Evolutionary conservation across 1,140 invertebrate species (phyloP).

Genomic region (Zaprionus tsacasi): DNA sequence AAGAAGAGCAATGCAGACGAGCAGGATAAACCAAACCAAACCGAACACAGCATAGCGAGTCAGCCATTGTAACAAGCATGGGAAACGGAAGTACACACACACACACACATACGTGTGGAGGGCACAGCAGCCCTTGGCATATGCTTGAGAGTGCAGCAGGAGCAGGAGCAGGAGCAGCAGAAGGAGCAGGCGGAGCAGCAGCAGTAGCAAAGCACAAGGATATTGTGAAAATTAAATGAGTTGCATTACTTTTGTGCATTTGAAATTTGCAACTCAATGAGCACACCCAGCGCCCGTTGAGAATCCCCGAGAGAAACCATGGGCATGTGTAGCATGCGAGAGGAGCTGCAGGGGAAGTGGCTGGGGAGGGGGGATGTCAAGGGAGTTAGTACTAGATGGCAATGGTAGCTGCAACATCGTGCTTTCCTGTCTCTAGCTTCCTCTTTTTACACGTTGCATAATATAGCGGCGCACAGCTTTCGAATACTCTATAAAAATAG

Average conservation of each 20-base stretch:
- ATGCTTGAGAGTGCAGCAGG: constrained; percentile 47
- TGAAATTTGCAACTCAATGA: constrained; percentile 81
- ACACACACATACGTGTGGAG: not conserved
- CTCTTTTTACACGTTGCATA: constrained; percentile 66
- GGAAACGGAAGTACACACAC: constrained; percentile 62
- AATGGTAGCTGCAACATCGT: constrained; percentile 34
- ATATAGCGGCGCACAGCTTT: constrained; percentile 43
- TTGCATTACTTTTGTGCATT: constrained; percentile 81
- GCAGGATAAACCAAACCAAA: constrained; percentile 12
- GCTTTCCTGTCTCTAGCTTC: constrained; percentile 58
- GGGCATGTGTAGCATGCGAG: not conserved
- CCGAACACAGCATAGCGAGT: constrained; percentile 38
- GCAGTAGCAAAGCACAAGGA: constrained; percentile 67
- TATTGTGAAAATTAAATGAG: constrained; percentile 81
- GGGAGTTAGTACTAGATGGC: constrained; percentile 14
- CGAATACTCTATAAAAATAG: constrained; percentile 14
- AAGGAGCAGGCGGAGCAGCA: no score
- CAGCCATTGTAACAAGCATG: constrained; percentile 63
- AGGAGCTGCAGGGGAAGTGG: constrained; percentile 3
- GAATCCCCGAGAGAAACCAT: constrained; percentile 1
- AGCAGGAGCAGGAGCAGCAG: not conserved
- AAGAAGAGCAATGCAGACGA: not conserved
- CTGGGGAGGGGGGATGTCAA: not conserved
- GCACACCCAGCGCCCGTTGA: constrained; percentile 43
- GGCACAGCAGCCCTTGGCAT: constrained; percentile 41